Conservation (phyloP, 1,140 invertebrate genomes). For the Drosophila sucinea region DNA sequence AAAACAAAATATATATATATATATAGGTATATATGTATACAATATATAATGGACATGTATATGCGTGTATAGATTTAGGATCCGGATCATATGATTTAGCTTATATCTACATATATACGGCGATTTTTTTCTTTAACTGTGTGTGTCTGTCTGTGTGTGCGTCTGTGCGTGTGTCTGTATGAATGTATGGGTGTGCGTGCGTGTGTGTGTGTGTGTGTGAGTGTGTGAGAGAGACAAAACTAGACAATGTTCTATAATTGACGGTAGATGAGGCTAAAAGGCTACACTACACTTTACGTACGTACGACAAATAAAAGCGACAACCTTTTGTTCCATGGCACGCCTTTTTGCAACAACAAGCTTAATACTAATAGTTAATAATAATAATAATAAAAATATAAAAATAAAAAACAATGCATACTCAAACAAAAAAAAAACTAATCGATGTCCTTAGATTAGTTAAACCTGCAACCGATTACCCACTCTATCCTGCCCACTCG, state of each 20-base stretch:
- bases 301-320: constrained; percentile 68
- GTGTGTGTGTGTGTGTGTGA: constrained; percentile 31
- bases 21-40: constrained; percentile 34
- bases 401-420: neutral
- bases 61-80: constrained; percentile 61
- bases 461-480: neutral
- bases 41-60: constrained; percentile 41
- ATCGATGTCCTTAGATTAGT: constrained; percentile 5
- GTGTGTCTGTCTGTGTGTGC: constrained; percentile 11
- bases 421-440: neutral
- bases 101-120: constrained; percentile 49
- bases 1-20: constrained; percentile 51
- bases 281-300: constrained; percentile 23
- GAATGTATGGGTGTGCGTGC: constrained; percentile 4
- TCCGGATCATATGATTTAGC: constrained; percentile 49
- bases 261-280: constrained; percentile 26
- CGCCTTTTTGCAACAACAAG: constrained; percentile 60
- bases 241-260: constrained; percentile 50
- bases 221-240: constrained; percentile 32
- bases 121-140: constrained; percentile 47
- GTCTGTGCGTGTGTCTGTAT: constrained; percentile 18
- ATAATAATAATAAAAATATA: constrained; percentile 14
- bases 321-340: constrained; percentile 54
- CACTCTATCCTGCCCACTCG: constrained; percentile 11
- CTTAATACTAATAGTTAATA: constrained; percentile 75